Percentiles rank a stretch among this genome's conserved stretches.
Evolutionary conservation across 2,113 vertebrate species (phyloP).

Genomic region (Tympanuchus pallidicinctus): DNA sequence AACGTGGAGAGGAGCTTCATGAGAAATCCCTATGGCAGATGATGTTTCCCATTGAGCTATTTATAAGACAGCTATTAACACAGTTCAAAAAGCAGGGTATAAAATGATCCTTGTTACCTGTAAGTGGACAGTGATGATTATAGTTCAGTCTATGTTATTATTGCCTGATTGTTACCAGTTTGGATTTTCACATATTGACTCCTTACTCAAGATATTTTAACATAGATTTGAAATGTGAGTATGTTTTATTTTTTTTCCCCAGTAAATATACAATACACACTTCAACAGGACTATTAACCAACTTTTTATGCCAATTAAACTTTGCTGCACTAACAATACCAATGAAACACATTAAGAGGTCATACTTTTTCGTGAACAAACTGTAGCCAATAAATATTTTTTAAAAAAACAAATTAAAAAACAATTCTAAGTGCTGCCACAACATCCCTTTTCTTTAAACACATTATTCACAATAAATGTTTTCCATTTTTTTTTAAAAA

Average conservation of each 20-base stretch:
- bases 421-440: conserved; percentile 79
- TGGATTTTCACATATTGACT: conserved; percentile 55
- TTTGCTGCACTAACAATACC: conserved; percentile 83
- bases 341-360: conserved; percentile 83
- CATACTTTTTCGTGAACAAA: conserved; percentile 77
- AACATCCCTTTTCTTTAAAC: conserved; percentile 78
- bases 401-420: conserved; percentile 75
- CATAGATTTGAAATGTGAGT: conserved; percentile 83
- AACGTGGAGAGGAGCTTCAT: background rate
- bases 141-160: conserved; percentile 70
- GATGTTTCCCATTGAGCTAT: background rate
- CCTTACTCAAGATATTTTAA: conserved; percentile 72
- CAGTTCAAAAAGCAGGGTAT: background rate
- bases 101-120: conserved; percentile 36
- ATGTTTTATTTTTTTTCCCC: conserved; percentile 82
- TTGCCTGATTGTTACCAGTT: conserved; percentile 59
- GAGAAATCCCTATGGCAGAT: background rate
- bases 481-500: conserved; percentile 55
- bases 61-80: background rate
- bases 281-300: conserved; percentile 82
- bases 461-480: conserved; percentile 80
- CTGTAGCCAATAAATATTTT: conserved; percentile 74
- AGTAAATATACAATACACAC: conserved; percentile 86
- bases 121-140: conserved; percentile 74
- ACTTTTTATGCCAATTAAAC: conserved; percentile 79